Evolutionary conservation across 2,797 vertebrate species (phyloP), one percentile per base, ranked within the genome.

Genomic region (Cheirogaleus major): DNA sequence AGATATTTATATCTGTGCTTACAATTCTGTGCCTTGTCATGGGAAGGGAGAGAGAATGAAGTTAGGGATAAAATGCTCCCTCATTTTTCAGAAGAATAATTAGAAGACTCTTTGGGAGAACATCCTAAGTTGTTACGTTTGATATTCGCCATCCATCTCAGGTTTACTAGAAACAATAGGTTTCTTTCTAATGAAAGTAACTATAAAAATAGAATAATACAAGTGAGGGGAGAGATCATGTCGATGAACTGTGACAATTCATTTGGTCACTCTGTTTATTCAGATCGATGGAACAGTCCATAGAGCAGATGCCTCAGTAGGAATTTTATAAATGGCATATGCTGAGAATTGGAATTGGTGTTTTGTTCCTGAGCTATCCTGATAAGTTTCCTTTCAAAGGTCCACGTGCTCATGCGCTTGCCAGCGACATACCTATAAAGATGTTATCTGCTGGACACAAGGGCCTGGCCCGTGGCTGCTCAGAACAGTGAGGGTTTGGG

Each of bases 181-280:
- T 52, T 88, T 9, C 61, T 83, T 32, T 93, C 63, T 85, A 94
- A 92, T 84, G 4, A 94, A 95, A 95, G 69, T 63, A 82, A 50
- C 57, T n/a, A 38, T 79, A 67, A 84, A 73, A 91, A 75, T 41
- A 65, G 41, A 82, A 35, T 45, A 52, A 55, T 8, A 69, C 23
- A 52, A 30, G 35, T 57, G 18, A 69, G 75, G 48, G n/a, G 50
- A 73, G 35, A 61, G 78, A 65, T 73, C 69, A 35, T 38, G 41
- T 59, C 83, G 23, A 41, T 67, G 73, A 59, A 88, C 50, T 67
- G 43, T 67, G 67, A 67, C 22, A 76, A 80, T 52, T 83, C 48
- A 75, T 63, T 70, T 67, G 65, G 70, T 27, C 55, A 48, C n/a
- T 72, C 32, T n/a, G 4, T 50, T 55, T n/a, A 38, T 57, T 87